Conservation (phyloP, 37 sponge, comb jelly and placozoan species). For the Beroe forskalii region DNA sequence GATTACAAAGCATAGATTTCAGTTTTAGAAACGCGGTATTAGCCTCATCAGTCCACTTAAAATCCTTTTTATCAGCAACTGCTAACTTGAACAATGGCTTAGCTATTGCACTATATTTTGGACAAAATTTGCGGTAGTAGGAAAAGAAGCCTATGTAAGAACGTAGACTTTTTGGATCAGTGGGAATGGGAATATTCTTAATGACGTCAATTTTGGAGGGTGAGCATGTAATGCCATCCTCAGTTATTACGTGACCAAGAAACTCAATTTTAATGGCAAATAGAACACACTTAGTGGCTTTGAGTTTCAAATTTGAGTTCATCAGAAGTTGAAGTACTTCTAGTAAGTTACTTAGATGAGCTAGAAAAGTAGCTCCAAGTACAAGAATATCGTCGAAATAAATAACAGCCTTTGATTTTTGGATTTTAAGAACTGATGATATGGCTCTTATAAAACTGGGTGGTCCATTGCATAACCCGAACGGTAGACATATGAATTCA, state of each 20-base stretch:
- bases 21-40: conserved; percentile 21
- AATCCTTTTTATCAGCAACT: neutral
- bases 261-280: neutral
- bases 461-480: conserved; percentile 67
- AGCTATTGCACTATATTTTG: conserved; percentile 13
- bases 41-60: conserved; percentile 39
- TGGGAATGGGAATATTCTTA: conserved; percentile 32
- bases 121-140: conserved; percentile 49
- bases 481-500: conserved; percentile 68
- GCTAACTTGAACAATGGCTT: conserved; percentile 31
- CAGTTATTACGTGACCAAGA: conserved; percentile 64
- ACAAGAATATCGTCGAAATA: conserved; percentile 67
- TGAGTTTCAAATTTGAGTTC: conserved; percentile 58
- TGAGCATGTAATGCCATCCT: conserved; percentile 52
- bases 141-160: conserved; percentile 11
- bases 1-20: neutral
- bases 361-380: neutral
- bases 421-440: neutral
- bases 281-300: conserved; percentile 65
- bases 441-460: conserved; percentile 65
- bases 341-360: conserved; percentile 56
- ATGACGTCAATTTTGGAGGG: neutral
- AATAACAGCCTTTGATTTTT: neutral
- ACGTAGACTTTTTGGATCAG: neutral
- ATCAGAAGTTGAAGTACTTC: neutral